Evolutionary conservation across 2,888 invertebrate species (phyloP).

Genomic region (Folsomia candida): DNA sequence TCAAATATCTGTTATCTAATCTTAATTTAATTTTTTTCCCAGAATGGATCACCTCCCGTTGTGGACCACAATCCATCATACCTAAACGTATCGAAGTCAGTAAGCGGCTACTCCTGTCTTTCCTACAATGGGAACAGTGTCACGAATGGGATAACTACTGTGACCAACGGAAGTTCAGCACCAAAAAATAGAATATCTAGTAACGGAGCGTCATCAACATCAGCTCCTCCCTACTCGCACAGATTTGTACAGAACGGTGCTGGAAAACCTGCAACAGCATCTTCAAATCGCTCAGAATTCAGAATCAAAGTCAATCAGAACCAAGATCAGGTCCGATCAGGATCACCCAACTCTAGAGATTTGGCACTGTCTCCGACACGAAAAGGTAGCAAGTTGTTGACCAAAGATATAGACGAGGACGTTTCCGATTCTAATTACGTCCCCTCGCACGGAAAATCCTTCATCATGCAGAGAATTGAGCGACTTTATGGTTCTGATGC

Average conservation of each 20-base stretch:
- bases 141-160: slow-evolving; percentile 21
- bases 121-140: slow-evolving; percentile 39
- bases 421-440: slow-evolving; percentile 21
- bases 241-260: background rate
- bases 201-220: background rate
- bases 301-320: slow-evolving; percentile 9
- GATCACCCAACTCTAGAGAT: slow-evolving; percentile 3
- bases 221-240: slow-evolving; percentile 7
- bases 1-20: background rate
- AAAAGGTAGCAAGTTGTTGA: background rate
- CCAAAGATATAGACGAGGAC: background rate
- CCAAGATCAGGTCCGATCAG: background rate
- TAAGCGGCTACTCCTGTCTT: slow-evolving; percentile 81
- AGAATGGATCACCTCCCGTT: slow-evolving; percentile 19
- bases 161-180: slow-evolving; percentile 29
- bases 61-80: slow-evolving; percentile 68
- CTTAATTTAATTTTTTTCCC: background rate
- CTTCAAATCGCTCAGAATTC: slow-evolving; percentile 2
- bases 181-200: slow-evolving; percentile 5
- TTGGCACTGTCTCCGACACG: slow-evolving; percentile 17
- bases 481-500: slow-evolving; percentile 84
- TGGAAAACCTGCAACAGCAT: background rate
- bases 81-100: slow-evolving; percentile 81
- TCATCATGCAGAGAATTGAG: slow-evolving; percentile 85
- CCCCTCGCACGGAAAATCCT: slow-evolving; percentile 58